Evolutionary conservation across 2,113 vertebrate species (phyloP), one percentile per base, ranked within the genome.

Genomic region (Apaloderma vittatum): DNA sequence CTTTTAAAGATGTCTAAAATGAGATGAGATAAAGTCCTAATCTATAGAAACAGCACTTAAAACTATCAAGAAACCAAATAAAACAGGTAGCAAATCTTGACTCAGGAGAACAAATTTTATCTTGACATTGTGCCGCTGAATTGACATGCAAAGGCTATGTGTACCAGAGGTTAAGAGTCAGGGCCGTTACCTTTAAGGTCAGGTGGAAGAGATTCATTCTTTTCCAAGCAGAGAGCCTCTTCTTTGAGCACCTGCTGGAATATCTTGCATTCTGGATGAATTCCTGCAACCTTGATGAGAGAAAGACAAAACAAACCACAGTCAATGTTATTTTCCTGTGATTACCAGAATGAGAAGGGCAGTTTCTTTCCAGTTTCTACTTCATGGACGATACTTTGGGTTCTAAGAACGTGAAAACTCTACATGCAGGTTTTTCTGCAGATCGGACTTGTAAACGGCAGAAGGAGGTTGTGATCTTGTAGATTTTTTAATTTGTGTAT

Each of bases 241-340:
- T 97, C 96, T 54, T 95, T 95, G 20, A 96, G 11, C 49, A 98
- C 84, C 45, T 97, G 96, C 63, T 97, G 96, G 86, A 97, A 92
- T 87, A 98, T 97, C 90, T 91, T 95, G 84, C 97, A 98, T 90
- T 96, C 94, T 15, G 97, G 96, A 24, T 98, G 97, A 37, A 98
- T 98, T 68, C 94, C 96, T 1, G 3, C 74, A 29, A 70, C 96
- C 97, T 98, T 2, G 6, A 30, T 3, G 6, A 78, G 46, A 93
- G 8, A 86, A 75, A 94, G 26, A 70, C 11, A 76, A 52, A 57
- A 45, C 20, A 89, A 36, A 12, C 6, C 7, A 34, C n/a, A n/a
- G n/a, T n/a, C n/a, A n/a, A n/a, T n/a, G n/a, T n/a, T n/a, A n/a
- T n/a, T n/a, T n/a, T n/a, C n/a, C 11, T 54, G 36, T 43, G 24